Base-by-base conservation (phyloP, 2,113 vertebrate genomes). In the Ranitomeya imitator region DNA sequence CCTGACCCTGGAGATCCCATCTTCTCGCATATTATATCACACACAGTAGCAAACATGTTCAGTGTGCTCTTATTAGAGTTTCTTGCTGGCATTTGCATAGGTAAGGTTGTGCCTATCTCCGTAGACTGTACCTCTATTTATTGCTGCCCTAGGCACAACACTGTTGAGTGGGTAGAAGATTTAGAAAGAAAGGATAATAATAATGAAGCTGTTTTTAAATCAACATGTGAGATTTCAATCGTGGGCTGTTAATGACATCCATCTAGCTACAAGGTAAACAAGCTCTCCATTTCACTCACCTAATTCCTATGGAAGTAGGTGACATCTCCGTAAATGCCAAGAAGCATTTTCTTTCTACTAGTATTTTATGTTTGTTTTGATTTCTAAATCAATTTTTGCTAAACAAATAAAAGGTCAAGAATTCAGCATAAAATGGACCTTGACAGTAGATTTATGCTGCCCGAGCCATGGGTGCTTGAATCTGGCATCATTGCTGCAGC, bases 231-330 rank as follows among this genome's bases (percentile, higher is more conserved):
- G 80, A 52, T 83, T 26, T n/a, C 9, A 52, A 7, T 67, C 7
- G 37, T 52, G 21, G 7, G 55, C 59, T 65, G 60, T 83, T 83
- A 82, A 63, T 83, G 37, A 83, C 60, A 83, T 80, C 55, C 79
- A 80, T 83, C 80, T 65, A 83, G 37, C 31, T 83, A 83, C 57
- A 31, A 82, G 57, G 59, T 60, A 81, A 31, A 81, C 79, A 81
- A 61, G 55, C 79, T 37, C 79, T 63, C 59, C 79, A 61, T 63
- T 82, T 45, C 59, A 82, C 51, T 55, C 77, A 55, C n/a, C 8
- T 81, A 37, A 61, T 81, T 81, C 79, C 57, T 26, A 37, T 61
- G 13, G 57, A 61, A 81, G 57, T 18, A 61, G 59, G 79, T 82
- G 79, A 82, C 79, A 63, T 63, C 26, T 82, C 16, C 6, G 79